Conservation (phyloP, 2,888 invertebrate genomes). For the Ellobium chinense region DNA sequence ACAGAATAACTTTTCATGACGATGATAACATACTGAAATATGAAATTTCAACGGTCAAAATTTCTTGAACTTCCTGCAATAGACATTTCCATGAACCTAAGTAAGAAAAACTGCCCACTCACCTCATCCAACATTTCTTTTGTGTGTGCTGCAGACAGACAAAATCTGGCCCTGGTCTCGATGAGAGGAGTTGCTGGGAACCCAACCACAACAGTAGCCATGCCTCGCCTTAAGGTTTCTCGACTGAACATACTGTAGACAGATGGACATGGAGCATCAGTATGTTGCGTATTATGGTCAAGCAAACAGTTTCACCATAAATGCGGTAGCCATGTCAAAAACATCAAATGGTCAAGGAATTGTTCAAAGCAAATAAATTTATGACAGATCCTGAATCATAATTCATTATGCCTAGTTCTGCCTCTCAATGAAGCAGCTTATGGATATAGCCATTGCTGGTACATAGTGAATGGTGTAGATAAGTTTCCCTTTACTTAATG, state of each 20-base stretch:
- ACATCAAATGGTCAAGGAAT: not conserved
- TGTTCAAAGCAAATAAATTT: not conserved
- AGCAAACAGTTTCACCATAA: not conserved
- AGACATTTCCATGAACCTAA: too few relatives aligned
- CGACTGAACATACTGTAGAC: constrained; percentile 88
- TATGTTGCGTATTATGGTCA: not conserved
- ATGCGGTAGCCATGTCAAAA: not conserved
- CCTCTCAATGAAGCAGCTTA: too few relatives aligned
- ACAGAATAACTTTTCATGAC: too few relatives aligned
- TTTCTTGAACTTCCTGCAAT: too few relatives aligned
- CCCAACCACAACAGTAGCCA: constrained; percentile 97
- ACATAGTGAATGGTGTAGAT: too few relatives aligned
- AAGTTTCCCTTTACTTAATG: too few relatives aligned
- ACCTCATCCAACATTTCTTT: constrained; percentile 92
- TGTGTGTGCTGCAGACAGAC: constrained; percentile 96
- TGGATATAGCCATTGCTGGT: too few relatives aligned
- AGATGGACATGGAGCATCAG: not conserved
- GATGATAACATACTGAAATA: too few relatives aligned
- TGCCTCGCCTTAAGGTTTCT: constrained; percentile 87
- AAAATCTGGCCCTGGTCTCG: constrained; percentile 89
- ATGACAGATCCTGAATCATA: not conserved
- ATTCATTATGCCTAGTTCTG: too few relatives aligned
- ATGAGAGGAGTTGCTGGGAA: constrained; percentile 98
- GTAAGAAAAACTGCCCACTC: too few relatives aligned
- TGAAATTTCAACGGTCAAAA: too few relatives aligned